These are phyloP conservation scores for Trilocha varians DNA, from an alignment of 2,888 invertebrate genomes.

Conservation along the genomic window DNA sequence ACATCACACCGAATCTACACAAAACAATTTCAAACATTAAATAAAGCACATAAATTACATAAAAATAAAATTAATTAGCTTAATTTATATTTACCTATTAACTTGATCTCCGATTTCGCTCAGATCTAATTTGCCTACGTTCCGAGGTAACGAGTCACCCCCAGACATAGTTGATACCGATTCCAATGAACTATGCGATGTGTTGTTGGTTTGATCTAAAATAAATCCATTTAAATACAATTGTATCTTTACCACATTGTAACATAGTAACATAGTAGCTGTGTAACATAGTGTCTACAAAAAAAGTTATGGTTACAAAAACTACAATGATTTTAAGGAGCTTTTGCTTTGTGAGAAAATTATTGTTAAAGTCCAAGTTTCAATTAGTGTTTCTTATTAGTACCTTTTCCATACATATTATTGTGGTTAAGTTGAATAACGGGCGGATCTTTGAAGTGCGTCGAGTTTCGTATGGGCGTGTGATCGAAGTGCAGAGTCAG, in stretches of 20 bases:
- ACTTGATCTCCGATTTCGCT: constrained; percentile 67
- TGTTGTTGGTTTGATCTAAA: constrained; percentile 78
- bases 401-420: constrained; percentile 60
- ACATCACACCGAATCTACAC: constrained; percentile 67
- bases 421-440: constrained; percentile 30
- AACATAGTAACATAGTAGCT: no score
- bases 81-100: constrained; percentile 62
- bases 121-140: constrained; percentile 48
- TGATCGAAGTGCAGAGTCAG: constrained; percentile 83
- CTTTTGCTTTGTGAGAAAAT: no score
- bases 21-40: background rate
- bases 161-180: constrained; percentile 82
- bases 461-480: constrained; percentile 78
- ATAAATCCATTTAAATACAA: constrained; percentile 10
- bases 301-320: background rate
- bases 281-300: background rate
- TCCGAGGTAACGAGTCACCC: constrained; percentile 63
- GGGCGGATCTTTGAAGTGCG: constrained; percentile 83
- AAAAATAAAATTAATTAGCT: no score
- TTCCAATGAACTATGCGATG: constrained; percentile 84
- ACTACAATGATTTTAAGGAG: no score
- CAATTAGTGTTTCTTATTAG: background rate
- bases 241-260: no score
- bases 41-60: background rate
- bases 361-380: no score